Conservation (phyloP, 2,797 vertebrate species). For the Argya squamiceps region DNA sequence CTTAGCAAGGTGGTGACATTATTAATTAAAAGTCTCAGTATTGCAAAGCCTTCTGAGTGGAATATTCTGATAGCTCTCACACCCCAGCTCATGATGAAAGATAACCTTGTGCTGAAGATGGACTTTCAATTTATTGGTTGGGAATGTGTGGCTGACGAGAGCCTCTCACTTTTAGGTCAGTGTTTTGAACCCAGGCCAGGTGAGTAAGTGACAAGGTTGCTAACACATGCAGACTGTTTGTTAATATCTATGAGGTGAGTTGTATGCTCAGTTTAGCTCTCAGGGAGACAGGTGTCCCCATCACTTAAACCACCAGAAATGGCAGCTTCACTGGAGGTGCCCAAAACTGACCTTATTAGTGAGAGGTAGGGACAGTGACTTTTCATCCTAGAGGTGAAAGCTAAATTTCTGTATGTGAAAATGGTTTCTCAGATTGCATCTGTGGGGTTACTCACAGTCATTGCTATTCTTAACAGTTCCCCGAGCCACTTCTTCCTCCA, state of each 20-base stretch:
- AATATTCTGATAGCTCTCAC: neutral
- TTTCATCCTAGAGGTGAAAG: slow-evolving; percentile 50
- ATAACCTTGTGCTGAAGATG: slow-evolving; percentile 25
- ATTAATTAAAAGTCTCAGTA: neutral
- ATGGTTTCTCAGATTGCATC: slow-evolving; percentile 48
- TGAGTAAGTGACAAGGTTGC: slow-evolving; percentile 49
- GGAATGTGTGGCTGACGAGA: neutral
- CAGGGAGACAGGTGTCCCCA: slow-evolving; percentile 7
- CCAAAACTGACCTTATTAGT: slow-evolving; percentile 44
- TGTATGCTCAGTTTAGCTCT: slow-evolving; percentile 48
- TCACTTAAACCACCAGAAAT: slow-evolving; percentile 53
- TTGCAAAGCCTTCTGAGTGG: neutral
- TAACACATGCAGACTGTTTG: slow-evolving; percentile 39
- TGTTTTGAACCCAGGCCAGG: slow-evolving; percentile 51
- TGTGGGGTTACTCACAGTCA: slow-evolving; percentile 40
- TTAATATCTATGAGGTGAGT: slow-evolving; percentile 56
- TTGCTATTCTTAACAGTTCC: slow-evolving; percentile 22
- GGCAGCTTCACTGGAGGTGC: slow-evolving; percentile 32
- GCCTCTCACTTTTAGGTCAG: slow-evolving; percentile 56
- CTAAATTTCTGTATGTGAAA: slow-evolving; percentile 29
- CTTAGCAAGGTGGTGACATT: slow-evolving; percentile 1
- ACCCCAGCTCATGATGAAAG: neutral
- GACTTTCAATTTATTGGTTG: slow-evolving; percentile 11
- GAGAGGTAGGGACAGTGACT: slow-evolving; percentile 31
- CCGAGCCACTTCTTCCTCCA: neutral